A percentile compares a stretch with the other conserved stretches of the same genome.
phyloP scores from a whole-genome alignment of 2,797 vertebrate species.

The Peromyscus nudipes region DNA sequence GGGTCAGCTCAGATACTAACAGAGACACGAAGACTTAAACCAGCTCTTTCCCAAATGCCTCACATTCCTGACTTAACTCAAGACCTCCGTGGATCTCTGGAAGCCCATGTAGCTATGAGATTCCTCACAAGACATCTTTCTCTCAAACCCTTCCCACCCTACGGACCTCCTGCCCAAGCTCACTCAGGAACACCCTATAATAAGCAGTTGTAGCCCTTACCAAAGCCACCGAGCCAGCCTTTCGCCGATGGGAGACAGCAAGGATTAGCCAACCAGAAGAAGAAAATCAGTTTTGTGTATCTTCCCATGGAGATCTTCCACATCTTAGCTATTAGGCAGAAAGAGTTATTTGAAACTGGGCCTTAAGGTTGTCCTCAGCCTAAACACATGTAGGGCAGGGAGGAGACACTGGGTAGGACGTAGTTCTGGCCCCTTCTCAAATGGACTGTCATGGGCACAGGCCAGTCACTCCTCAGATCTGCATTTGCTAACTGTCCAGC shows the following conservation, averaged over 20 bases:
- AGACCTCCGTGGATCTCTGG: too few relatives aligned
- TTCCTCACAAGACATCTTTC: not conserved
- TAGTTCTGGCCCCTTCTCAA: not conserved
- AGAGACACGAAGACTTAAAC: too few relatives aligned
- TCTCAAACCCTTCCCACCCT: not conserved
- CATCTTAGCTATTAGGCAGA: not conserved
- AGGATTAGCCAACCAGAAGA: not conserved
- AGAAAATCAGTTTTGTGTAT: not conserved
- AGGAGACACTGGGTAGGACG: too few relatives aligned
- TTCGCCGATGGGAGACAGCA: not conserved
- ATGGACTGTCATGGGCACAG: rapidly evolving
- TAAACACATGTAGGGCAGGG: not conserved
- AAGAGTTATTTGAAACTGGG: not conserved
- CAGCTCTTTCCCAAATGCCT: not conserved
- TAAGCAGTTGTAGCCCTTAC: not conserved
- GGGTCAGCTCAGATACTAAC: not conserved
- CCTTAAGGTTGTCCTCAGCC: not conserved
- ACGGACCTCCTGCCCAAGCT: not conserved
- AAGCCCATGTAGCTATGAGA: not conserved
- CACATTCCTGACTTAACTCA: not conserved
- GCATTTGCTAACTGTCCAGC: not conserved
- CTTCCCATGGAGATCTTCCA: not conserved
- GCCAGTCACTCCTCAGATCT: not conserved
- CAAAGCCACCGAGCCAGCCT: not conserved
- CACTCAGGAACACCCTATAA: not conserved